These are phyloP conservation scores for Acropternis orthonyx DNA, from an alignment of 2,797 vertebrate species.

Conservation along the genomic window DNA sequence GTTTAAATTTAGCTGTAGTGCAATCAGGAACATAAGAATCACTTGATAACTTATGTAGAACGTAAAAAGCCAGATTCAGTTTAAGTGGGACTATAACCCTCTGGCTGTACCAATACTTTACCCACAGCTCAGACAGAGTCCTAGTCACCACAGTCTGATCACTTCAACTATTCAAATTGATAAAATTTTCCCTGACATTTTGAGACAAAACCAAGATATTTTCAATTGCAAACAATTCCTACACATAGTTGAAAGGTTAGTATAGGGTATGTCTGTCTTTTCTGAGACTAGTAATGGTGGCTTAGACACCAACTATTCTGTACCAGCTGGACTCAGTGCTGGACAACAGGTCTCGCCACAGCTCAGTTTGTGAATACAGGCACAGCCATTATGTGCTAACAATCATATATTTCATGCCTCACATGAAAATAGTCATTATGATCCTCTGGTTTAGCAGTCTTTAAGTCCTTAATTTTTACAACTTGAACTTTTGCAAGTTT, in stretches of 20 bases:
- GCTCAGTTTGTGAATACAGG: neutral
- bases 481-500: neutral
- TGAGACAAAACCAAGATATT: neutral
- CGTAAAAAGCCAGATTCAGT: neutral
- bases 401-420: neutral
- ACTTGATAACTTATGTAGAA: neutral
- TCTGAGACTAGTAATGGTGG: neutral
- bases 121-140: neutral
- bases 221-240: neutral
- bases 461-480: neutral
- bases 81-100: neutral
- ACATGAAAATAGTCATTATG: neutral
- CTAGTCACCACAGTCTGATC: neutral
- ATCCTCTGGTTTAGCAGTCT: neutral
- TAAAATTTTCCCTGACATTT: neutral
- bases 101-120: neutral
- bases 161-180: neutral
- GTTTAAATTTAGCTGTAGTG: neutral
- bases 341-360: neutral
- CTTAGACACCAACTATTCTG: neutral
- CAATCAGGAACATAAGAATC: neutral
- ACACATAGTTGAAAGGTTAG: neutral
- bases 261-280: neutral
- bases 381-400: neutral
- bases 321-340: neutral